Base-by-base conservation (phyloP, 1,140 invertebrate species). In the Drosophila santomea region DNA sequence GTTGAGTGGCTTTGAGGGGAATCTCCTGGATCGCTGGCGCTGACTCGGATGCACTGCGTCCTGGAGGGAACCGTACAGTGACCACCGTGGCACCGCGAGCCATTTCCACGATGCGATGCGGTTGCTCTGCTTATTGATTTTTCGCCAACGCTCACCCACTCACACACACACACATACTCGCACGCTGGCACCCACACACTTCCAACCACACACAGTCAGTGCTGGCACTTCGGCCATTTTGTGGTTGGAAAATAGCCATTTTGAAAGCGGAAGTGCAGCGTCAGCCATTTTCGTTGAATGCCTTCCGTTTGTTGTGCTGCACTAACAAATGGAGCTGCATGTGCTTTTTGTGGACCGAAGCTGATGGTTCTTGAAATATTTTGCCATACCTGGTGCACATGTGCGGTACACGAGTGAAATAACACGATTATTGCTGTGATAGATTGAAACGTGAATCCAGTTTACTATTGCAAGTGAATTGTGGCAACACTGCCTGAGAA, bases 61-160 rank as follows among this genome's bases (percentile, higher is more conserved):
- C 56, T 23, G 64, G 8, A 8, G 32, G 28, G 7, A 32, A 32
- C 28, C 7, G 8, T 1, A 17, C 20, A 15, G 17, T 52, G 58
- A 10, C 25, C 47, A 64, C 43, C 35, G 51, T 47, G 51, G 17
- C 38, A 61, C 55, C 58, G 58, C 67, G 57, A 72, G 48, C 0
- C 43, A 25, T 47, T 47, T 50, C 47, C 47, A 20, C 7, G 38
- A 15, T 35, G n/a, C 63, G 45, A 64, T 72, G 59, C 63, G 58
- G 54, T 73, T 50, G 73, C 71, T 75, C 63, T 52, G 64, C 64
- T 66, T 76, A 76, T 76, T 76, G 73, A 76, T 76, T 76, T 76
- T 76, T 76, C 73, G 56, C 68, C 57, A 74, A 73, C 58, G n/a
- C n/a, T 39, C 67, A 48, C 71, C 17, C 32, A 73, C 55, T 35